Conservation (phyloP, 2,113 vertebrate genomes). For the Capreolus pygargus region DNA sequence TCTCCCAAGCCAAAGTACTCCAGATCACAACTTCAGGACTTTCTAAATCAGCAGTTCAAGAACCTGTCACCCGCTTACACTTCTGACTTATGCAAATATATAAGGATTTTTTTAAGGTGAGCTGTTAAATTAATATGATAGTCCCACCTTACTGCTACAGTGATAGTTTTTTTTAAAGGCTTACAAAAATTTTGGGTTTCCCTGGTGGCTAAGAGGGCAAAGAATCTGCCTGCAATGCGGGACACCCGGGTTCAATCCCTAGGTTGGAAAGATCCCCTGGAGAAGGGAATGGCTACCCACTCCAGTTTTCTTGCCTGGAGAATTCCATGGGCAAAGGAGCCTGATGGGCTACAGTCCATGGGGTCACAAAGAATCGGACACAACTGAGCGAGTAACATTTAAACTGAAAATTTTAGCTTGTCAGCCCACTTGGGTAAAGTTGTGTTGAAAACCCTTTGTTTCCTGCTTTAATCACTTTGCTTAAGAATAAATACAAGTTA, state of each 20-base stretch:
- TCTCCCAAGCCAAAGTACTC: neutral
- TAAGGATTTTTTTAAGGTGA: neutral
- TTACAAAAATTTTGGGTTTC: neutral
- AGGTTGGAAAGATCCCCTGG: neutral
- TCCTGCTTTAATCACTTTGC: neutral
- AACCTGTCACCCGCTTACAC: too few species aligned
- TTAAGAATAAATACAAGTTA: neutral
- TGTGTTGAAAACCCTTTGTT: neutral
- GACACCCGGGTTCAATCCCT: neutral
- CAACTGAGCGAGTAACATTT: neutral
- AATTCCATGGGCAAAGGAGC: neutral
- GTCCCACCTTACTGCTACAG: neutral
- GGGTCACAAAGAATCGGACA: neutral
- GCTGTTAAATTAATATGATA: neutral
- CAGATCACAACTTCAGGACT: neutral
- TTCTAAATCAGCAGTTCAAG: neutral
- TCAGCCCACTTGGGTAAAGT: neutral
- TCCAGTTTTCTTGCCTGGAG: neutral
- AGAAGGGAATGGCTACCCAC: neutral
- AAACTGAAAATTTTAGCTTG: neutral
- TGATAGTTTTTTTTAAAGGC: neutral
- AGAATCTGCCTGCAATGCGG: neutral
- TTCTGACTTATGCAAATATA: neutral
- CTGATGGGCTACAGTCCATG: neutral
- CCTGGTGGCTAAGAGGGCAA: neutral